A percentile compares a stretch with the other conserved stretches of the same genome.
These are phyloP conservation scores for Cetonia aurata DNA, from an alignment of 2,888 invertebrate species.

Conservation along the genomic window DNA sequence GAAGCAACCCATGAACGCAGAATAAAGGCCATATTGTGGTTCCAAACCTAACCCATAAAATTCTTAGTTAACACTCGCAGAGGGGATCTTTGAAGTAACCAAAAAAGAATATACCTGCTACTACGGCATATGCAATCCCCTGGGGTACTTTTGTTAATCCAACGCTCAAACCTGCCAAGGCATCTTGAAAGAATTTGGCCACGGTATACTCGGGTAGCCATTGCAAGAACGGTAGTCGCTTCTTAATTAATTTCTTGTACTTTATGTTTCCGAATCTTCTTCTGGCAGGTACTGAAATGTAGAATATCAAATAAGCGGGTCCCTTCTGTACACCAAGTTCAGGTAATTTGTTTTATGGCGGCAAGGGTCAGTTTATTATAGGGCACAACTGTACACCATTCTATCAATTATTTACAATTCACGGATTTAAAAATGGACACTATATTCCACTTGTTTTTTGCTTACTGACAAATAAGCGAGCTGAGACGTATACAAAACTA, in stretches of 20 bases:
- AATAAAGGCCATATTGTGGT: slow-evolving; percentile 72
- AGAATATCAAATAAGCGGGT: too few species aligned
- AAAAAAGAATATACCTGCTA: slow-evolving; percentile 75
- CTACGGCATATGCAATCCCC: slow-evolving; percentile 84
- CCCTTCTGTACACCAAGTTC: too few species aligned
- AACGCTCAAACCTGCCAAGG: slow-evolving; percentile 88
- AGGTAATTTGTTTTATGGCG: too few species aligned
- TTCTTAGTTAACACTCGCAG: not conserved
- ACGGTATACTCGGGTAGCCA: slow-evolving; percentile 83
- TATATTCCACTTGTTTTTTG: too few species aligned
- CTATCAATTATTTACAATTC: too few species aligned
- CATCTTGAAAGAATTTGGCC: slow-evolving; percentile 77
- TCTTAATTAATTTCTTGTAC: slow-evolving; percentile 36
- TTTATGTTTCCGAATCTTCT: slow-evolving; percentile 23
- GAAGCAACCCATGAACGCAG: slow-evolving; percentile 72
- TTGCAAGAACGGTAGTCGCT: slow-evolving; percentile 73
- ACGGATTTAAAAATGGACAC: too few species aligned
- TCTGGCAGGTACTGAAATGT: slow-evolving; percentile 25
- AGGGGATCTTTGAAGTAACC: slow-evolving; percentile 52
- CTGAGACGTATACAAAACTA: too few species aligned
- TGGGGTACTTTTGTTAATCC: slow-evolving; percentile 87
- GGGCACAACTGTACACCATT: too few species aligned
- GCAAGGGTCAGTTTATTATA: too few species aligned
- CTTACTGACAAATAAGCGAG: too few species aligned
- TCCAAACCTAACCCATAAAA: slow-evolving; percentile 57